Conservation (phyloP, 2,888 invertebrate genomes). For the Seladonia tumulorum region DNA sequence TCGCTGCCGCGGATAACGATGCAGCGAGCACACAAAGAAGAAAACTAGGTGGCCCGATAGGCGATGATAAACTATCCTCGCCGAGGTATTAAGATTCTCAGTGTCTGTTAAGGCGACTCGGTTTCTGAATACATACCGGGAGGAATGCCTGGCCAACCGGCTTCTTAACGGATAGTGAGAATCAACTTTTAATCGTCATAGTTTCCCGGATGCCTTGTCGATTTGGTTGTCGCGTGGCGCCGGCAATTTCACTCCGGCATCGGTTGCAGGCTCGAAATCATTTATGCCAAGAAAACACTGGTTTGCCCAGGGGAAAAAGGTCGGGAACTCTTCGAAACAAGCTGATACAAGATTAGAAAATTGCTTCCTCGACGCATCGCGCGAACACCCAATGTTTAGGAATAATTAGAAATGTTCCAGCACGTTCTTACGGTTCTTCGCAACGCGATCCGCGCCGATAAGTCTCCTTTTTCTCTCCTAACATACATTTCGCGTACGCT, state of each 20-base stretch:
- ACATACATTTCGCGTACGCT: neutral
- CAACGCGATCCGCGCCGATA: neutral
- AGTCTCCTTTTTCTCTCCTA: neutral
- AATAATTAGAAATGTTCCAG: neutral
- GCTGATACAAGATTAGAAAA: neutral
- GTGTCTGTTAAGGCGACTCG: neutral
- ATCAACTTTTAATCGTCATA: constrained; percentile 18
- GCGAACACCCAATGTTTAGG: neutral
- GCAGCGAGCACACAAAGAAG: neutral
- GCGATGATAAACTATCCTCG: neutral
- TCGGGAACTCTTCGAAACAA: neutral
- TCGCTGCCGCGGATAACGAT: neutral
- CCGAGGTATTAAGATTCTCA: neutral
- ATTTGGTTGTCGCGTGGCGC: constrained; percentile 27
- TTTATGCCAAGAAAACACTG: neutral
- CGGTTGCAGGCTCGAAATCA: neutral
- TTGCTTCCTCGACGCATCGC: neutral
- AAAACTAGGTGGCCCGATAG: neutral
- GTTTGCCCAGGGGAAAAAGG: neutral
- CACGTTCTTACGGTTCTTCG: neutral
- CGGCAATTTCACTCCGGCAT: constrained; percentile 7
- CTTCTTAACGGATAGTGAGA: constrained; percentile 2
- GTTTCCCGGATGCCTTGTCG: constrained; percentile 27
- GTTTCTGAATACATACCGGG: neutral
- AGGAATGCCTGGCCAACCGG: neutral